phyloP scores from a whole-genome alignment of 2,113 vertebrate genomes.

The Tamias sibiricus region DNA sequence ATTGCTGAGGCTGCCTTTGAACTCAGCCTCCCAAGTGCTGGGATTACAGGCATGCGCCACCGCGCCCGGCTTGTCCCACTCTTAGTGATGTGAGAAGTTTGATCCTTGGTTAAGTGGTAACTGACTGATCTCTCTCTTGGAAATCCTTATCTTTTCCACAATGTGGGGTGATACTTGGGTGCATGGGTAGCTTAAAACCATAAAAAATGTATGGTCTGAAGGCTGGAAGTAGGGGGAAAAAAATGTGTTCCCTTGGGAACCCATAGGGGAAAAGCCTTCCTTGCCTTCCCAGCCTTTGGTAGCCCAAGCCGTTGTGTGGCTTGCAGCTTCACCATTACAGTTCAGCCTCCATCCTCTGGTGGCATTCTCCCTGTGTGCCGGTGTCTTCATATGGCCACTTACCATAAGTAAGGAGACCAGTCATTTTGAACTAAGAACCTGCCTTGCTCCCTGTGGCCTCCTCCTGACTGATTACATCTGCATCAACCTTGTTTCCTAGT shows the following conservation, averaged over 20 bases:
- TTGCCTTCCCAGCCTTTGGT: background rate
- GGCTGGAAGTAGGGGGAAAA: background rate
- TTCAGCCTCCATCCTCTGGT: background rate
- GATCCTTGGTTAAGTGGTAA: background rate
- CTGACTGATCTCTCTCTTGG: background rate
- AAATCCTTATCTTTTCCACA: background rate
- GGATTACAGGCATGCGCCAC: too few relatives aligned
- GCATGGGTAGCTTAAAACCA: background rate
- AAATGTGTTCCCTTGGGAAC: conserved; percentile 3
- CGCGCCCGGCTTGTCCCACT: too few relatives aligned
- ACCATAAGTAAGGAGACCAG: background rate
- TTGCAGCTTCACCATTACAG: background rate
- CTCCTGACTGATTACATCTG: background rate
- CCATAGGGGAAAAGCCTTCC: background rate
- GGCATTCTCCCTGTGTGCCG: background rate
- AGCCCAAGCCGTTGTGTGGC: background rate
- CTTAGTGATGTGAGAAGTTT: background rate
- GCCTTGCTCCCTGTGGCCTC: background rate
- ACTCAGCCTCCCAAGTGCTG: too few relatives aligned
- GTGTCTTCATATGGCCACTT: background rate
- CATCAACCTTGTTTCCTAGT: conserved; percentile 1
- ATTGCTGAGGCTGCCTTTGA: too few relatives aligned
- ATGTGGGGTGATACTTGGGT: background rate
- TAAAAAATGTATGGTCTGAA: conserved; percentile 5
- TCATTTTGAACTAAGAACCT: background rate